Evolutionary conservation across 2,888 invertebrate genomes (phyloP).

Genomic region (Epinotia ramella): DNA sequence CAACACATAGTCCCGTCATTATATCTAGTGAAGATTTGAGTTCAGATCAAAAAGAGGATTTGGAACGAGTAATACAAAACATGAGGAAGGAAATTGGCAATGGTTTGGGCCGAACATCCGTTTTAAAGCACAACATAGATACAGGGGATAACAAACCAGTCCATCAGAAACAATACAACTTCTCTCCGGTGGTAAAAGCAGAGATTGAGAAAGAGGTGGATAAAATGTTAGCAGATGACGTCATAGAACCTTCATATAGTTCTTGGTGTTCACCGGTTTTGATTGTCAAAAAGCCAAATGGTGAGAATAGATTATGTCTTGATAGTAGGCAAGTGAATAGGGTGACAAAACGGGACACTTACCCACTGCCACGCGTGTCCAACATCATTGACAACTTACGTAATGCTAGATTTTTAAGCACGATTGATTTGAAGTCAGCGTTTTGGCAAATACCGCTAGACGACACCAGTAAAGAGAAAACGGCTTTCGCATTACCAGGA

Average conservation of each 20-base stretch:
- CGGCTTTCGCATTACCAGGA: slow-evolving; percentile 43
- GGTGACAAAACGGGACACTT: slow-evolving; percentile 44
- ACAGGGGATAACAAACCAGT: slow-evolving; percentile 17
- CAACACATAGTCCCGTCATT: not conserved
- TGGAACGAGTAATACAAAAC: slow-evolving; percentile 18
- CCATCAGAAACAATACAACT: slow-evolving; percentile 39
- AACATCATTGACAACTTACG: slow-evolving; percentile 44
- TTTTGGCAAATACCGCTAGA: slow-evolving; percentile 55
- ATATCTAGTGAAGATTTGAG: slow-evolving; percentile 7
- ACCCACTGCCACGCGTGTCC: slow-evolving; percentile 46
- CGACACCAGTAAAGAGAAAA: slow-evolving; percentile 45
- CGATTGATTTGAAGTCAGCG: slow-evolving; percentile 52
- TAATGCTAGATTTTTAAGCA: slow-evolving; percentile 41
- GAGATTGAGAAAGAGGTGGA: slow-evolving; percentile 30
- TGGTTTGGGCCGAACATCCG: slow-evolving; percentile 39
- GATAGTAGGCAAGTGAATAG: slow-evolving; percentile 49
- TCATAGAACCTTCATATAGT: slow-evolving; percentile 40
- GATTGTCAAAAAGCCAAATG: slow-evolving; percentile 35
- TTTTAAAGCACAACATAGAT: slow-evolving; percentile 13
- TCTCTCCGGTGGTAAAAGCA: slow-evolving; percentile 30
- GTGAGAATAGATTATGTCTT: slow-evolving; percentile 44
- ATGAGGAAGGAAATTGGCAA: slow-evolving; percentile 27
- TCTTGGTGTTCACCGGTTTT: slow-evolving; percentile 44
- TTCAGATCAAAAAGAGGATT: not conserved
- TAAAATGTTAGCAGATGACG: slow-evolving; percentile 29